These are phyloP conservation scores for Pandemis corylana DNA, from an alignment of 2,888 invertebrate species.

Conservation along the genomic window DNA sequence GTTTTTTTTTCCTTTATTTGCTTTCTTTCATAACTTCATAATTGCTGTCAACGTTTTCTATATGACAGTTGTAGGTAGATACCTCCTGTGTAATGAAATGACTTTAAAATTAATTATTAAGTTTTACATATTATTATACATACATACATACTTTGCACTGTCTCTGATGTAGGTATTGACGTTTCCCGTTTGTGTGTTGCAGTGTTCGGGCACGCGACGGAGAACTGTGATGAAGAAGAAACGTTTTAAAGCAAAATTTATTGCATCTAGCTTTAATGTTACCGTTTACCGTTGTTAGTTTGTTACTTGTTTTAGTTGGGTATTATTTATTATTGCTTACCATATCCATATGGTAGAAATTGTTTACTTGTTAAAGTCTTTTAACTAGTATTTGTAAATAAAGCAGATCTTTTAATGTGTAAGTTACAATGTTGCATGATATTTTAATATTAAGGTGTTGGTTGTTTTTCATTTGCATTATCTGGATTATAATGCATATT, in stretches of 20 bases:
- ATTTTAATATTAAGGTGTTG: constrained; percentile 66
- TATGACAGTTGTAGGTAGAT: too few species aligned
- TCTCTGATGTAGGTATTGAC: neutral
- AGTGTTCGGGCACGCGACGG: constrained; percentile 96
- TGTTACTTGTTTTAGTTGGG: constrained; percentile 75
- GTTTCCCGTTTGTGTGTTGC: constrained; percentile 67
- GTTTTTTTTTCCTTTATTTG: too few species aligned
- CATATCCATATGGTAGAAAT: constrained; percentile 63
- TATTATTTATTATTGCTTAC: constrained; percentile 80
- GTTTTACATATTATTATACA: too few species aligned
- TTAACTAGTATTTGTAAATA: constrained; percentile 75
- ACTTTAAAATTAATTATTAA: too few species aligned
- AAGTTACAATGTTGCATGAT: constrained; percentile 70
- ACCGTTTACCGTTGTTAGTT: constrained; percentile 76
- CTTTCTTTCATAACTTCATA: too few species aligned
- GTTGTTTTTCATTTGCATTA: constrained; percentile 76
- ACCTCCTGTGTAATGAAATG: too few species aligned
- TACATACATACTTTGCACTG: too few species aligned
- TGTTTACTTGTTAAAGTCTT: constrained; percentile 65
- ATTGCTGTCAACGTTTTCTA: too few species aligned
- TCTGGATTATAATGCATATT: constrained; percentile 76
- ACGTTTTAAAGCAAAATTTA: constrained; percentile 87
- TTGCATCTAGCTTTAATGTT: constrained; percentile 72
- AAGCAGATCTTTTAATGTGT: constrained; percentile 64
- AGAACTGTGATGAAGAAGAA: constrained; percentile 94